Conservation (phyloP, 2,797 vertebrate genomes). For the Acestrorhynchus altus region DNA sequence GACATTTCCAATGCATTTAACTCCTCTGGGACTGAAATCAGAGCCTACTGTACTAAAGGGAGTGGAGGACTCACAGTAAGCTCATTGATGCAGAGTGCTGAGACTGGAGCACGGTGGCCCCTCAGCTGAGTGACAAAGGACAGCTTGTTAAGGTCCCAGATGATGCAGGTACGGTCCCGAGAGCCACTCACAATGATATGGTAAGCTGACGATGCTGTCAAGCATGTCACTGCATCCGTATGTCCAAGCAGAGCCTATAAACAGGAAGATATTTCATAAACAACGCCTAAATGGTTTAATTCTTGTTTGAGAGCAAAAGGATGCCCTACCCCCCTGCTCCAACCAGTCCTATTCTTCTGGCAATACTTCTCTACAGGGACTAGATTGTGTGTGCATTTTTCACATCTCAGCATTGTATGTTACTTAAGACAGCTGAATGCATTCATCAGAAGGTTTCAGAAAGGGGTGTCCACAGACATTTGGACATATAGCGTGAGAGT, state of each 20-base stretch:
- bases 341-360: no score
- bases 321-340: no score
- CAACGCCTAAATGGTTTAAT: background rate
- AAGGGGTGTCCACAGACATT: no score
- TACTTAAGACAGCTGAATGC: no score
- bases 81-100: conserved; percentile 97
- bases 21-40: background rate
- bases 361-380: no score
- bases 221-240: conserved; percentile 91
- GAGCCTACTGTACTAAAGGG: background rate
- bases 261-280: background rate
- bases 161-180: conserved; percentile 96
- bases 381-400: no score
- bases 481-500: no score
- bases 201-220: conserved; percentile 92
- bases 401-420: no score
- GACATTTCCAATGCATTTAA: no score
- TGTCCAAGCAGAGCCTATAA: conserved; percentile 91
- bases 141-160: conserved; percentile 98
- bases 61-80: conserved; percentile 81
- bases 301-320: no score
- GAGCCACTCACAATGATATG: conserved; percentile 97
- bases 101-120: conserved; percentile 93
- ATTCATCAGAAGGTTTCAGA: no score
- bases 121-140: conserved; percentile 95